Evolutionary conservation across 2,797 vertebrate species (phyloP).

Genomic region (Ciconia nigra): DNA sequence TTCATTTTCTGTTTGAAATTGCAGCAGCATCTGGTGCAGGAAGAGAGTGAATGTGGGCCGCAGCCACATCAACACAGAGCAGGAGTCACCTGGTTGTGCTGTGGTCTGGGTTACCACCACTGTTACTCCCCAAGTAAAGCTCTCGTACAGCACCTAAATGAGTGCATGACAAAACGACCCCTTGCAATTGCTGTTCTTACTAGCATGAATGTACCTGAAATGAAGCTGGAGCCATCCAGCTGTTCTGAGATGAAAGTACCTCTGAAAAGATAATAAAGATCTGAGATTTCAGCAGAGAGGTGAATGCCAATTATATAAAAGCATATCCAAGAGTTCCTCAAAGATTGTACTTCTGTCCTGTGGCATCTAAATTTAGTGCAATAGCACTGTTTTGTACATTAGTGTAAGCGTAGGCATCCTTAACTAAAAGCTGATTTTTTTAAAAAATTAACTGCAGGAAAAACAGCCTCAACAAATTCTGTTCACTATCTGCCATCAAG

Average conservation of each 20-base stretch:
- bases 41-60: background rate
- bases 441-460: slow-evolving; percentile 27
- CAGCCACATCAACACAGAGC: background rate
- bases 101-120: background rate
- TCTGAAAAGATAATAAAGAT: background rate
- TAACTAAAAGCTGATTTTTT: slow-evolving; percentile 21
- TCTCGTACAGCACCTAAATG: background rate
- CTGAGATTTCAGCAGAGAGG: background rate
- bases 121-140: background rate
- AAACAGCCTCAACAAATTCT: slow-evolving; percentile 65
- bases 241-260: background rate
- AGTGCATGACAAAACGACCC: background rate
- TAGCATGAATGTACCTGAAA: background rate
- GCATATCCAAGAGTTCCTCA: slow-evolving; percentile 2
- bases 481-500: slow-evolving; percentile 36
- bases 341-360: slow-evolving; percentile 14
- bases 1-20: background rate
- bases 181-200: background rate
- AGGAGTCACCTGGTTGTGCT: background rate
- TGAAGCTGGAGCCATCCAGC: background rate
- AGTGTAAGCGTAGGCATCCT: background rate
- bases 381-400: background rate
- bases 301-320: slow-evolving; percentile 23
- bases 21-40: background rate
- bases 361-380: background rate